Conservation (phyloP, 23 tunicate genomes). For the Oikopleura dioica region DNA sequence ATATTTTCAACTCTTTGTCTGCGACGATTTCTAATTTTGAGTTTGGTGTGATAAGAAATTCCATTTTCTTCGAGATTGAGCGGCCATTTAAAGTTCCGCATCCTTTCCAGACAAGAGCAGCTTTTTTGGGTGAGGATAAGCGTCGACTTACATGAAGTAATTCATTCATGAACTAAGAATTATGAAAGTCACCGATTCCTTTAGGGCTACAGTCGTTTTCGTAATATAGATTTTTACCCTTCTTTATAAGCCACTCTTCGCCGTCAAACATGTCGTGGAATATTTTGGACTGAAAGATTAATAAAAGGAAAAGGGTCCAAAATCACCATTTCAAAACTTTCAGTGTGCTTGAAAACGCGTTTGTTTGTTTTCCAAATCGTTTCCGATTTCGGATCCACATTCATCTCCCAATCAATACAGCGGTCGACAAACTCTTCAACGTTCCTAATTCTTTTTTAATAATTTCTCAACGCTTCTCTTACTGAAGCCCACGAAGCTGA, state of each 20-base stretch:
- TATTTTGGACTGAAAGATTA: background rate
- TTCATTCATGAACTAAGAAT: no score
- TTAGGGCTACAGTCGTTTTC: background rate
- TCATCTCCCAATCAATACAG: slow-evolving; percentile 9
- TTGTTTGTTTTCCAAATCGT: background rate
- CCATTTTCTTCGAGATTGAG: no score
- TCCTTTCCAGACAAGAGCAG: no score
- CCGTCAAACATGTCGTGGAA: slow-evolving; percentile 3
- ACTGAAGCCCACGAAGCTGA: slow-evolving; percentile 1
- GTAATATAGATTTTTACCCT: background rate
- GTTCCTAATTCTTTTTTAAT: no score
- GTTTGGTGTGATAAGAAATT: no score
- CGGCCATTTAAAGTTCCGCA: no score
- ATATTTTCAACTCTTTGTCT: no score
- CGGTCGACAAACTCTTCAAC: background rate
- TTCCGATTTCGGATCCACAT: background rate
- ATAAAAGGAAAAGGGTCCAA: background rate
- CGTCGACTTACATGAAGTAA: no score
- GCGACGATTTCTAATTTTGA: no score
- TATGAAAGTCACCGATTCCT: no score
- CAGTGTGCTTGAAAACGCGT: background rate
- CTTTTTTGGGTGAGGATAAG: no score
- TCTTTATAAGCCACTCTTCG: background rate
- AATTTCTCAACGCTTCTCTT: no score
- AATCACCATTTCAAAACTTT: background rate